Base-by-base conservation (phyloP, 2,797 vertebrate species). In the Malurus splendens region DNA sequence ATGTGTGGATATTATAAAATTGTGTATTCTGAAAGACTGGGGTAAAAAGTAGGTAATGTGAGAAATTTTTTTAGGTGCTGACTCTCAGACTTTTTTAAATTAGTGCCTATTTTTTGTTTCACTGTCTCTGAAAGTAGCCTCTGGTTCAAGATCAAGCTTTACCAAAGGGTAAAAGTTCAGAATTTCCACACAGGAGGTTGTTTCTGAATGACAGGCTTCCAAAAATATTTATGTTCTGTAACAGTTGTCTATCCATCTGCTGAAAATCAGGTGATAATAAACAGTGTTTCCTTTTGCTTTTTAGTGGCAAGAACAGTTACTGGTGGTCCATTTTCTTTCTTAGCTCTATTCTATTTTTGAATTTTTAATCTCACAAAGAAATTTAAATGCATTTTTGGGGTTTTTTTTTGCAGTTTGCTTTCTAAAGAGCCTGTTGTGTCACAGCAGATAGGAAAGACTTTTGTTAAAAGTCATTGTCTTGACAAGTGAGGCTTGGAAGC, bases 1-100 rank as follows among this genome's bases (percentile, higher is more conserved):
- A 7, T 1, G 1, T 41, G 18, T 27, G 48, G 12, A 6, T 61
- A 2, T 44, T 81, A 25, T 2, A 68, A 85, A 86, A 83, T 55
- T 0, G 0, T n/a, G 10, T 30, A 32, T 76, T 9, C 19, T 83
- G 42, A 30, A 66, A 33, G 38, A 30, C 0, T 67, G 59, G 22
- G 47, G 4, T 18, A n/a, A 81, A 61, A 56, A 39, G 18, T 52
- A 30, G 52, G 48, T 73, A 28, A 27, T 5, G 5, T 38, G 7
- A 25, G 45, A 71, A 78, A 48, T 3, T 54, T 86, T 86, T 57
- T 64, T 54, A 79, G 51, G 3, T 1, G 1, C 27, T 38, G 38
- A 12, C 10, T 77, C 36, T 73, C n/a, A 33, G 33, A 45, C 6
- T 27, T 32, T 17, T 17, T 18, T 12, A 10, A 27, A 11, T 42